Evolutionary conservation across 2,888 invertebrate genomes (phyloP).

Genomic region (Hyposoter dolosus): DNA sequence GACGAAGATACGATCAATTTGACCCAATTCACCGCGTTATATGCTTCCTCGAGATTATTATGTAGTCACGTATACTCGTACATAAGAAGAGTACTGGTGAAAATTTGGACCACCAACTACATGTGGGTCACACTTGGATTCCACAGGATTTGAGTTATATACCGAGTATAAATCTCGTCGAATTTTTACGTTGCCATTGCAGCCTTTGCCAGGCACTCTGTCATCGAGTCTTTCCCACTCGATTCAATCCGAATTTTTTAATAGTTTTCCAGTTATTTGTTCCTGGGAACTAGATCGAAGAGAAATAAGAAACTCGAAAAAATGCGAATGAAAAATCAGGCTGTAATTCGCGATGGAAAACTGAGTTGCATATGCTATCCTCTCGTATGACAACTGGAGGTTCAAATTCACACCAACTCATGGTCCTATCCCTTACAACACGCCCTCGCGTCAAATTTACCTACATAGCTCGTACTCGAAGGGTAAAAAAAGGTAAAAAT

Average conservation of each 20-base stretch:
- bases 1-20: slow-evolving; percentile 71
- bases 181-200: not conserved
- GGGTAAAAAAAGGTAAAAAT: slow-evolving; percentile 37
- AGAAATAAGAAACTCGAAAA: too few species aligned
- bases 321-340: too few species aligned
- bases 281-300: not conserved
- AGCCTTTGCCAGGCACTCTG: not conserved
- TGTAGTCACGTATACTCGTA: slow-evolving; percentile 41
- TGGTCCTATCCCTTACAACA: not conserved
- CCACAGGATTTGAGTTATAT: not conserved
- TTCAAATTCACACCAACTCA: not conserved
- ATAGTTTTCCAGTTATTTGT: not conserved
- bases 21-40: slow-evolving; percentile 68
- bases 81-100: slow-evolving; percentile 5
- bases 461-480: not conserved
- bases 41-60: slow-evolving; percentile 57
- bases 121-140: slow-evolving; percentile 12
- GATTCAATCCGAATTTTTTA: not conserved
- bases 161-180: not conserved
- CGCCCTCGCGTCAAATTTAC: not conserved
- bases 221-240: not conserved
- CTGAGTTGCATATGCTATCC: too few species aligned
- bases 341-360: too few species aligned
- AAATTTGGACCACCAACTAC: slow-evolving; percentile 5
- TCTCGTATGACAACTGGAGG: not conserved